These are phyloP conservation scores for Thumatha senex DNA, from an alignment of 2,888 invertebrate species.

Conservation along the genomic window DNA sequence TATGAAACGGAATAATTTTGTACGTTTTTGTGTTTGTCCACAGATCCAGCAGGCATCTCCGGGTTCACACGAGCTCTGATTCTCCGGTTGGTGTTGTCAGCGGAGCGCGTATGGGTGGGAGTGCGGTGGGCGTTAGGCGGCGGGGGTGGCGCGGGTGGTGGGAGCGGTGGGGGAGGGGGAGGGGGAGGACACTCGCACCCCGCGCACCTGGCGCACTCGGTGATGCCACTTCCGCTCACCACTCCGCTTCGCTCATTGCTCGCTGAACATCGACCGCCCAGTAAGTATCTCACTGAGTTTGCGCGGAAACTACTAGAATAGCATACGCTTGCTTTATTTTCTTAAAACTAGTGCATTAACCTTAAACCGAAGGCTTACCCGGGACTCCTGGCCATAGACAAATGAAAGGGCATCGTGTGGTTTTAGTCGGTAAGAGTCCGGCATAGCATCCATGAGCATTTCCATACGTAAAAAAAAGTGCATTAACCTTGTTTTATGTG, in stretches of 20 bases:
- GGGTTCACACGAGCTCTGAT: slow-evolving; percentile 95
- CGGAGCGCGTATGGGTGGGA: slow-evolving; percentile 91
- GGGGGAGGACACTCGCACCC: slow-evolving; percentile 69
- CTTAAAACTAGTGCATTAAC: too few relatives aligned
- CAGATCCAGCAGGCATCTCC: slow-evolving; percentile 85
- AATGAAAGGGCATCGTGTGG: too few relatives aligned
- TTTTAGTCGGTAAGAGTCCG: too few relatives aligned
- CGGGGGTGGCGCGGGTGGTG: slow-evolving; percentile 24
- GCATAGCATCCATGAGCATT: too few relatives aligned
- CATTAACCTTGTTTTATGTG: too few relatives aligned
- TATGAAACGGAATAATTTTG: too few relatives aligned
- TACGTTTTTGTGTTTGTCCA: too few relatives aligned
- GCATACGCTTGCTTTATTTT: too few relatives aligned
- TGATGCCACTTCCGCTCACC: slow-evolving; percentile 89
- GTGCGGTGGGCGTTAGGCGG: slow-evolving; percentile 78
- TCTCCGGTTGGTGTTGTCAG: slow-evolving; percentile 92
- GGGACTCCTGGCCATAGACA: too few relatives aligned
- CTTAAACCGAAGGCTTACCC: too few relatives aligned
- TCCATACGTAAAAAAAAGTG: too few relatives aligned
- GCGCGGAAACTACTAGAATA: too few relatives aligned
- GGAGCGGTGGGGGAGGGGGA: slow-evolving; percentile 84
- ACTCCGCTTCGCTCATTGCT: slow-evolving; percentile 90
- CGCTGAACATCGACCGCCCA: slow-evolving; percentile 77
- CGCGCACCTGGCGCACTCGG: slow-evolving; percentile 74
- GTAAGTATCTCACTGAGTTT: slow-evolving; percentile 48